Evolutionary conservation across 2,888 invertebrate genomes (phyloP), one percentile per base, ranked within the genome.

Genomic region (Lamellibrachia columna): DNA sequence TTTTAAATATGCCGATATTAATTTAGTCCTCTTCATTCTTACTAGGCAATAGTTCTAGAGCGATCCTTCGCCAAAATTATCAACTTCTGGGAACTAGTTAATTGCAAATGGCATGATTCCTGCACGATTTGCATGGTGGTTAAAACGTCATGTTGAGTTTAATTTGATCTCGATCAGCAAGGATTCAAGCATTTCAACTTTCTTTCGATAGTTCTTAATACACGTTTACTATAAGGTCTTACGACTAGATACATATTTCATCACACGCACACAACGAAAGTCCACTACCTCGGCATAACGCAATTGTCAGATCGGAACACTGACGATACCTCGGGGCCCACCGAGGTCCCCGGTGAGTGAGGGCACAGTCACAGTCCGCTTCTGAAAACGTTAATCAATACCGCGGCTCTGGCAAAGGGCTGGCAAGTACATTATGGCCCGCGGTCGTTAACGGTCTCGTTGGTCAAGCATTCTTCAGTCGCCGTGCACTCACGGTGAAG

Each of bases 381-480:
- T 75, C 75, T 22, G 75, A 75, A 75, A 75, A 75, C 75, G 75
- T 75, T 75, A 75, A 75, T 75, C 75, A 22, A 75, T 75, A 75
- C 11, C 75, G 75, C 75, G 22, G 75, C 22, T 22, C 75, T 22
- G 75, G 22, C 75, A 22, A 11, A 15, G 75, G 75, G 75, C 75
- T 22, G 75, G 75, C 75, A 6, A 75, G 75, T 75, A n/a, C 75
- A 75, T 75, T 75, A 75, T n/a, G 15, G 75, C 75, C 75, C 75
- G 4, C 22, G 22, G 75, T 75, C 75, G 75, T 75, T 75, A 75
- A 15, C n/a, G 75, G 75, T 6, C 75, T 75, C 22, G 75, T n/a
- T 75, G 75, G 75, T 75, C 75, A 75, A 75, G 75, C 22, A 75
- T 75, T 75, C 75, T 75, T 75, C 75, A 75, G n/a, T 75, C 75